Percentiles rank a stretch among this genome's conserved stretches.
Evolutionary conservation across 2,888 invertebrate genomes (phyloP).

Genomic region (Toxonevra muliebris): DNA sequence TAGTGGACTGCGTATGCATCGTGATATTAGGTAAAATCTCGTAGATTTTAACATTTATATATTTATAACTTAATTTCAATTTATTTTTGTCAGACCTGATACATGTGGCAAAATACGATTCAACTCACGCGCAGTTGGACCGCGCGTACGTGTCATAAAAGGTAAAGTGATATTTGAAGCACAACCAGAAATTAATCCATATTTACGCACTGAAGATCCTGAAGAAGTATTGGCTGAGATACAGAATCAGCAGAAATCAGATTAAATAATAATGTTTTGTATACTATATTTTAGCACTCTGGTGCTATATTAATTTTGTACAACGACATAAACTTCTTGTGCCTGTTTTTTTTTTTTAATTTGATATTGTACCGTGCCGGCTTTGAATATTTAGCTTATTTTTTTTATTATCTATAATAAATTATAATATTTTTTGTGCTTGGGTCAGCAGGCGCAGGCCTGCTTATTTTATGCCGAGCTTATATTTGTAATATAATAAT

Average conservation of each 20-base stretch:
- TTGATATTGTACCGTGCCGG: no score
- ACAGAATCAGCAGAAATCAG: conserved; percentile 35
- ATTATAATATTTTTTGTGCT: no score
- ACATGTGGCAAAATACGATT: conserved; percentile 58
- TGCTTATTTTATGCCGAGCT: no score
- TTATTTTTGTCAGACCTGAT: conserved; percentile 43
- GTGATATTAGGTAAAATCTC: conserved; percentile 38
- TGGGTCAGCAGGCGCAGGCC: no score
- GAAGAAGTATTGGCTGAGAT: conserved; percentile 41
- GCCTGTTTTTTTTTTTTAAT: no score
- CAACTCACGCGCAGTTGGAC: conserved; percentile 59
- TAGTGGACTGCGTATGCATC: conserved; percentile 59
- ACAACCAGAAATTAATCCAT: conserved; percentile 58
- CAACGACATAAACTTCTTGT: no score
- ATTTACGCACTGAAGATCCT: conserved; percentile 55
- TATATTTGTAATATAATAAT: no score
- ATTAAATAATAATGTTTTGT: not conserved
- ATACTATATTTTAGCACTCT: not conserved
- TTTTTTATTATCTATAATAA: no score
- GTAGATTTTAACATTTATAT: no score
- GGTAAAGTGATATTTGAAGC: conserved; percentile 59
- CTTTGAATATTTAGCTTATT: no score
- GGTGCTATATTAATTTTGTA: no score
- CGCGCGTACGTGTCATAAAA: conserved; percentile 59
- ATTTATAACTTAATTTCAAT: no score